A percentile compares a stretch with the other conserved stretches of the same genome.
These are phyloP conservation scores for Xenotilapia flavipinnis DNA, from an alignment of 2,113 vertebrate genomes.

Conservation along the genomic window DNA sequence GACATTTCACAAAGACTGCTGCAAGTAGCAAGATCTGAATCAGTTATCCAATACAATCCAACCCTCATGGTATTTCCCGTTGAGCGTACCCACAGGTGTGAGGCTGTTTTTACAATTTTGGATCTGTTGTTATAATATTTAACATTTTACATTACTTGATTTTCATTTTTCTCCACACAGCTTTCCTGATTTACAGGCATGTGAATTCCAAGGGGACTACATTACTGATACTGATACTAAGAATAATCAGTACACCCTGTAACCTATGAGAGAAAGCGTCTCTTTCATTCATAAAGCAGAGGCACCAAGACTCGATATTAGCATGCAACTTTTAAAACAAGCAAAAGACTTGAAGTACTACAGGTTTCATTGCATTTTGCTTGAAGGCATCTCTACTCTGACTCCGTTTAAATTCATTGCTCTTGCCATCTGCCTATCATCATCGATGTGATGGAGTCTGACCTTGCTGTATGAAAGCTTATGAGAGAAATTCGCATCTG, in stretches of 20 bases:
- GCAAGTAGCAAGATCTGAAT: neutral
- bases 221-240: neutral
- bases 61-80: neutral
- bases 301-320: neutral
- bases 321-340: neutral
- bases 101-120: neutral
- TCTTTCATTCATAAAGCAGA: neutral
- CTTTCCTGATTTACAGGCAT: neutral
- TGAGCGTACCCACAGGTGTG: neutral
- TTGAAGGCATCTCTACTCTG: neutral
- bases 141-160: neutral
- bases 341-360: neutral
- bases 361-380: neutral
- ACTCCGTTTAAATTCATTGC: neutral
- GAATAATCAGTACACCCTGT: neutral
- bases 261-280: neutral
- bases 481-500: conserved; percentile 2
- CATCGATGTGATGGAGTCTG: neutral
- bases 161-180: neutral
- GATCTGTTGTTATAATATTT: neutral
- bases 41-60: neutral
- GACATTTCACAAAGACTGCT: neutral
- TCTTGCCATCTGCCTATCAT: conserved; percentile 8
- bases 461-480: neutral
- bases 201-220: neutral